Evolutionary conservation across 2,113 vertebrate species (phyloP).

Genomic region (Cavia aperea): DNA sequence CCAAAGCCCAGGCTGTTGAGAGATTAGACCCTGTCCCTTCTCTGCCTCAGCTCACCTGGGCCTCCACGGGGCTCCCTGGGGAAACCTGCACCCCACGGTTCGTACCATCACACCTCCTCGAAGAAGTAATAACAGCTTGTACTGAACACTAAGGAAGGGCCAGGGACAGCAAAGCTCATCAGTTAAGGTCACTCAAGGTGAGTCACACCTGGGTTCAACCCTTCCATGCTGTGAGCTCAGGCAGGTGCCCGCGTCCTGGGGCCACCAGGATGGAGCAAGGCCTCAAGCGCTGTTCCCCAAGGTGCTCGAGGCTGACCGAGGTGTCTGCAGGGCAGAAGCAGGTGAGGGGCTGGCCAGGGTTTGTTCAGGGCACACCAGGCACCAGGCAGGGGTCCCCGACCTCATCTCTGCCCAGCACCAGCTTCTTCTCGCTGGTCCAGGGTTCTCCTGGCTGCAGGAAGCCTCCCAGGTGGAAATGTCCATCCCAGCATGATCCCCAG

Average conservation of each 20-base stretch:
- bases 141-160: neutral
- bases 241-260: neutral
- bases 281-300: neutral
- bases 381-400: neutral
- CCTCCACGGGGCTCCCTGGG: neutral
- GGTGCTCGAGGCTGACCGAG: accelerated
- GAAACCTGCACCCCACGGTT: neutral
- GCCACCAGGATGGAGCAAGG: neutral
- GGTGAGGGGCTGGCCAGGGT: neutral
- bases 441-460: neutral
- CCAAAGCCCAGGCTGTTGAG: neutral
- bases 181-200: neutral
- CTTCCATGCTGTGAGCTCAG: neutral
- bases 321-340: neutral
- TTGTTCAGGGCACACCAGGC: neutral
- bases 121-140: neutral
- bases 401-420: neutral
- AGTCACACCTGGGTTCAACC: neutral
- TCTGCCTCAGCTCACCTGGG: neutral
- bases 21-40: neutral
- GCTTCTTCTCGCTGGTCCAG: neutral
- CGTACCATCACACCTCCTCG: accelerated
- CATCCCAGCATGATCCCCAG: neutral
- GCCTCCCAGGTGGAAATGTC: neutral
- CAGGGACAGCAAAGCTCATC: too few relatives aligned